Evolutionary conservation across 2,888 invertebrate species (phyloP).

Genomic region (Hermodice carunculata): DNA sequence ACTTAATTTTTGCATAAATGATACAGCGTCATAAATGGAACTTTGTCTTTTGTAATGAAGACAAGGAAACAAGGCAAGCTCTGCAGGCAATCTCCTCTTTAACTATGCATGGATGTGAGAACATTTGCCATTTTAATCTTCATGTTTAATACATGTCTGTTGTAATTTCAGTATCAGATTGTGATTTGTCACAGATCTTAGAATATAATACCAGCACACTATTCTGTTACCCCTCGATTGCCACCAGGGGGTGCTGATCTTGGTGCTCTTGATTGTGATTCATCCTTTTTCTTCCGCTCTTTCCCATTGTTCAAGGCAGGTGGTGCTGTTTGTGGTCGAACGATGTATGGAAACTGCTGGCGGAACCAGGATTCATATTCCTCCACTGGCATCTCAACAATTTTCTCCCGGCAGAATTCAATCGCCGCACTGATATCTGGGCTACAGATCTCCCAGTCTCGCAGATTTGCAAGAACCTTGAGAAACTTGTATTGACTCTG

Average conservation of each 20-base stretch:
- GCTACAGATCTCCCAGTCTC: slow-evolving; percentile 68
- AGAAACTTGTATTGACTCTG: slow-evolving; percentile 66
- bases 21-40: no score
- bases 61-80: no score
- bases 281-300: not conserved
- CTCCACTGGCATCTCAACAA: slow-evolving; percentile 66
- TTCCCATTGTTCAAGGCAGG: slow-evolving; percentile 1
- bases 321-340: slow-evolving; percentile 58
- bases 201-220: no score
- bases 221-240: no score
- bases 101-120: no score
- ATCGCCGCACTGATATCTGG: slow-evolving; percentile 67
- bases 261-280: not conserved
- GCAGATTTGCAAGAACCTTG: slow-evolving; percentile 59
- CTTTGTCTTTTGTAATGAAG: no score
- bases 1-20: no score
- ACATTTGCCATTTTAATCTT: no score
- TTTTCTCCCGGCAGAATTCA: slow-evolving; percentile 66
- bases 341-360: slow-evolving; percentile 59
- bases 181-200: no score
- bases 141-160: no score
- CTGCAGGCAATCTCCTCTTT: no score
- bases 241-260: not conserved
- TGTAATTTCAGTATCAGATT: no score
- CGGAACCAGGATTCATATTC: slow-evolving; percentile 68